Percentiles rank a stretch among this genome's conserved stretches.
Conservation (phyloP, 2,888 invertebrate species). For the Alloplasta piceator region DNA sequence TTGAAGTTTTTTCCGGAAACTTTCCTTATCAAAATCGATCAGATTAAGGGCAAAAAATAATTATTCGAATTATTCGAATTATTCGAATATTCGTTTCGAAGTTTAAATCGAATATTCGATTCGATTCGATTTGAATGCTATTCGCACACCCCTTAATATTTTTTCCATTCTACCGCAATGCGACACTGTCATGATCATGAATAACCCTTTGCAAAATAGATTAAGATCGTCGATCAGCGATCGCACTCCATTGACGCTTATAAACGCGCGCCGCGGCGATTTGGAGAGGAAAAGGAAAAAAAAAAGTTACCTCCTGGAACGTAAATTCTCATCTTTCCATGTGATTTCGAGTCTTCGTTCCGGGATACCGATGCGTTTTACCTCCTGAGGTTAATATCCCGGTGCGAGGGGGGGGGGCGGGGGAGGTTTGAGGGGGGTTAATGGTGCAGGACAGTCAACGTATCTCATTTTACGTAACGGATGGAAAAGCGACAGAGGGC, state of each 20-base stretch:
- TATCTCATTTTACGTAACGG: slow-evolving; percentile 74
- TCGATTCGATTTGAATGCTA: too few relatives aligned
- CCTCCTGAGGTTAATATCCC: background rate
- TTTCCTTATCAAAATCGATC: too few relatives aligned
- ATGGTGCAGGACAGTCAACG: slow-evolving; percentile 77
- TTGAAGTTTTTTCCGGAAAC: too few relatives aligned
- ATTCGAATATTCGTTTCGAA: too few relatives aligned
- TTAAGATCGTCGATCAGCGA: slow-evolving; percentile 1
- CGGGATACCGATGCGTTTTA: slow-evolving; percentile 39
- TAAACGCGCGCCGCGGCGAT: background rate
- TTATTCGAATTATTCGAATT: too few relatives aligned
- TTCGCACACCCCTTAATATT: too few relatives aligned
- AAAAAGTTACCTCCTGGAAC: background rate
- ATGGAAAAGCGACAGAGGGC: too few relatives aligned
- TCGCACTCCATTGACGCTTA: background rate
- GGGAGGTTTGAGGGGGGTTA: slow-evolving; percentile 69
- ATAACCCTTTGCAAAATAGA: background rate
- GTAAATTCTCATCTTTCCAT: slow-evolving; percentile 40
- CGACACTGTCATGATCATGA: slow-evolving; percentile 45
- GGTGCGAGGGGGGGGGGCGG: too few relatives aligned
- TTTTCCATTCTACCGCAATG: slow-evolving; percentile 50
- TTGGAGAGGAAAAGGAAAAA: slow-evolving; percentile 8
- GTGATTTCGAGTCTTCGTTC: slow-evolving; percentile 17
- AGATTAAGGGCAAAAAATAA: too few relatives aligned
- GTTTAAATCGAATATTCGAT: too few relatives aligned